Evolutionary conservation across 2,113 vertebrate genomes (phyloP).

Genomic region (Gopherus evgoodei): DNA sequence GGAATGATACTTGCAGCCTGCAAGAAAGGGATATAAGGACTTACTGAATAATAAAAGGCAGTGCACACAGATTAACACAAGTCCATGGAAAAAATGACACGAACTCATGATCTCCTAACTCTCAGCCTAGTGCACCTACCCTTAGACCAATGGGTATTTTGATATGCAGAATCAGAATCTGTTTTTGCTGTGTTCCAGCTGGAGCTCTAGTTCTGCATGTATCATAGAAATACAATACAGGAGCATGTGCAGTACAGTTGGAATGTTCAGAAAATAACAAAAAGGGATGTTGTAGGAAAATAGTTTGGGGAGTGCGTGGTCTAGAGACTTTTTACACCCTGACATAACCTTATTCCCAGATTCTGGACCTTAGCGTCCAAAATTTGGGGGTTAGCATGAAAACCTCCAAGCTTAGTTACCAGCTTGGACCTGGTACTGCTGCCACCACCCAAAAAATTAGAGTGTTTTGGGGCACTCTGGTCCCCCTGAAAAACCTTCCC

Average conservation of each 20-base stretch:
- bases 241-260: neutral
- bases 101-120: slow-evolving; percentile 27
- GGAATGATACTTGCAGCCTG: neutral
- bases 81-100: neutral
- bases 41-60: slow-evolving; percentile 13
- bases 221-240: slow-evolving; percentile 26
- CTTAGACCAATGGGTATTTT: slow-evolving; percentile 5
- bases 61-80: slow-evolving; percentile 25
- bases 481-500: no score
- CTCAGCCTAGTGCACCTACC: neutral
- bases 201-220: neutral
- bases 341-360: no score
- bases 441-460: no score
- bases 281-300: no score
- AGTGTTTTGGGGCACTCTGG: no score
- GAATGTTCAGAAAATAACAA: neutral
- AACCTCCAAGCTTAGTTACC: no score
- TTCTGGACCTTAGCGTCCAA: no score
- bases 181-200: neutral
- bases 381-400: no score
- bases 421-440: no score
- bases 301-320: no score
- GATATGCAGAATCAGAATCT: neutral
- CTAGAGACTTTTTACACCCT: no score
- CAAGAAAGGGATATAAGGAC: slow-evolving; percentile 3